Conservation (phyloP, 53 echinoderm and acorn worm genomes). For the Zoroaster sp. region DNA sequence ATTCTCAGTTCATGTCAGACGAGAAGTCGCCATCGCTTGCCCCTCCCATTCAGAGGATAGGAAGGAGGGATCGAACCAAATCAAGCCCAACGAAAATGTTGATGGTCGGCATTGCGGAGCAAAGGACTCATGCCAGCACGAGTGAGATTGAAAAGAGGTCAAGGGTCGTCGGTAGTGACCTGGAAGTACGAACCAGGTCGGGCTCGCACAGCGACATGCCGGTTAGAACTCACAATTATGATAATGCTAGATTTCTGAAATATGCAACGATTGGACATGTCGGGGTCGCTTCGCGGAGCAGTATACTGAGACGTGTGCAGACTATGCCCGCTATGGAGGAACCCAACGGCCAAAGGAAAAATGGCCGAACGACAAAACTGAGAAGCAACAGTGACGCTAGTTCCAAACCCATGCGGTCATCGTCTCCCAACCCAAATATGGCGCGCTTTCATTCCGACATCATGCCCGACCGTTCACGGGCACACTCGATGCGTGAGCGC, state of each 20-base stretch:
- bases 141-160: slow-evolving; percentile 24
- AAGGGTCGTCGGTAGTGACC: neutral
- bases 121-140: slow-evolving; percentile 30
- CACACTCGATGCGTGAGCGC: slow-evolving; percentile 67
- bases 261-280: slow-evolving; percentile 48
- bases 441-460: slow-evolving; percentile 73
- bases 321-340: slow-evolving; percentile 91
- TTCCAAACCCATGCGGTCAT: slow-evolving; percentile 66
- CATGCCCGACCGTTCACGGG: slow-evolving; percentile 62
- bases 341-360: slow-evolving; percentile 56
- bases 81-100: slow-evolving; percentile 49
- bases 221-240: neutral
- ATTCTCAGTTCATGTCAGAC: neutral
- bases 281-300: slow-evolving; percentile 42
- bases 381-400: slow-evolving; percentile 97
- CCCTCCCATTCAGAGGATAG: slow-evolving; percentile 26
- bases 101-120: slow-evolving; percentile 4
- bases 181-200: slow-evolving; percentile 28
- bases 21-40: slow-evolving; percentile 44
- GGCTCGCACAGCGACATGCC: slow-evolving; percentile 48
- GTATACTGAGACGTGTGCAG: slow-evolving; percentile 73
- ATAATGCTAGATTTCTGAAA: slow-evolving; percentile 33
- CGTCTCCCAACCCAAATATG: slow-evolving; percentile 53
- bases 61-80: slow-evolving; percentile 31
- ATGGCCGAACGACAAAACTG: slow-evolving; percentile 65